Conservation (phyloP, 2,113 vertebrate species). For the Gasterosteus aculeatus region DNA sequence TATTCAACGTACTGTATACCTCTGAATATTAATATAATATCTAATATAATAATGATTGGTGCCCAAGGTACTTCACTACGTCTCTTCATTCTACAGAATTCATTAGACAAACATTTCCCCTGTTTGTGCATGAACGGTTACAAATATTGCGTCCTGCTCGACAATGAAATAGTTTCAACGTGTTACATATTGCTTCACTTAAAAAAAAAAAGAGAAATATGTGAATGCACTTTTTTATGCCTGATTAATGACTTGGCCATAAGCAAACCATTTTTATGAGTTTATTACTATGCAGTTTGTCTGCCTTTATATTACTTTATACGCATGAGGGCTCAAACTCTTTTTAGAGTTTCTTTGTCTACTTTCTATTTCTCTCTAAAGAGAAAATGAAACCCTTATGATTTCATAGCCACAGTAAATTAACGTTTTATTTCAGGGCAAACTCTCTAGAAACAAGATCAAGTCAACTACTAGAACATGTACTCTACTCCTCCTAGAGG, state of each 20-base stretch:
- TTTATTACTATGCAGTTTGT: background rate
- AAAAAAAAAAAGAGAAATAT: background rate
- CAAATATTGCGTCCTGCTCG: background rate
- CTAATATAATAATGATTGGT: background rate
- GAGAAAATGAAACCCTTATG: background rate
- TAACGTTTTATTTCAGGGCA: slow-evolving; percentile 19
- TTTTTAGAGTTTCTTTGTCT: background rate
- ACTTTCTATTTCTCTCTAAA: background rate
- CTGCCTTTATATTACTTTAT: background rate
- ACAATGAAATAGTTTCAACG: background rate
- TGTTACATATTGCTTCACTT: background rate
- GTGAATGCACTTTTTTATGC: background rate
- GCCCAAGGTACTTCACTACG: slow-evolving; percentile 5
- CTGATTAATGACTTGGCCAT: background rate
- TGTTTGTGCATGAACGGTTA: background rate
- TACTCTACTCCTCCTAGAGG: background rate
- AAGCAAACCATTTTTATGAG: background rate
- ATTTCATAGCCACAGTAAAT: background rate
- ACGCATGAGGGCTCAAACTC: background rate
- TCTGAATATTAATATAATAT: background rate
- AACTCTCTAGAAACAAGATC: background rate
- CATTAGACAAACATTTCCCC: slow-evolving; percentile 11
- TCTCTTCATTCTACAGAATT: slow-evolving; percentile 6
- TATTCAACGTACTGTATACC: slow-evolving; percentile 10
- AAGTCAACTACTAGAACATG: slow-evolving; percentile 31